Evolutionary conservation across 2,797 vertebrate species (phyloP).

Genomic region (Sebastes itinus): DNA sequence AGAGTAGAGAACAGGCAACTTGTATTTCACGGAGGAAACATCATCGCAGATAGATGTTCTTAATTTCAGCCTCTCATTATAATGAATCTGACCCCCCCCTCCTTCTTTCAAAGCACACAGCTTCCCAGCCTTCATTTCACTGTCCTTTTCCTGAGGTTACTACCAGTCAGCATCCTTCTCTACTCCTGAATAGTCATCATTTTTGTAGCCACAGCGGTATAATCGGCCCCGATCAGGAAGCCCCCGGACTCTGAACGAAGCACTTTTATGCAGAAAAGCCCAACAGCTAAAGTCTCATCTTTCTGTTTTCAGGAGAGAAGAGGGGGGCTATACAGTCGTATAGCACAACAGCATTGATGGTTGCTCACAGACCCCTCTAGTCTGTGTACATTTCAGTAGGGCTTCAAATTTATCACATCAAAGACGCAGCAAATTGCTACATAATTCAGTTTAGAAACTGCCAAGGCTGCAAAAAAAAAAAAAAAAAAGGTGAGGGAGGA

Average conservation of each 20-base stretch:
- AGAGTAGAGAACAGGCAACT: background rate
- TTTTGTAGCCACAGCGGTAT: constrained; percentile 81
- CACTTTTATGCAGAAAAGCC: constrained; percentile 80
- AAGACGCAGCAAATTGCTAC: constrained; percentile 83
- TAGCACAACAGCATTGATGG: constrained; percentile 57
- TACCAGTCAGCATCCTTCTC: constrained; percentile 83
- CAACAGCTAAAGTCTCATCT: constrained; percentile 73
- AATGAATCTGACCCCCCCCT: constrained; percentile 38
- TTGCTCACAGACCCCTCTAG: constrained; percentile 66
- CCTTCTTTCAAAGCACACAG: background rate
- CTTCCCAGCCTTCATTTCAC: constrained; percentile 64
- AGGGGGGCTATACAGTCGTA: background rate
- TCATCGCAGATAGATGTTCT: constrained; percentile 67
- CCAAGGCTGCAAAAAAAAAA: constrained; percentile 79
- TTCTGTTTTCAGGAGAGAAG: constrained; percentile 53
- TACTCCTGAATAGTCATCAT: constrained; percentile 81
- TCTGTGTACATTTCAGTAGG: constrained; percentile 72
- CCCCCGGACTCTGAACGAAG: constrained; percentile 80
- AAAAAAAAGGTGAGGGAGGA: constrained; percentile 53
- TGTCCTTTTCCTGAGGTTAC: constrained; percentile 79
- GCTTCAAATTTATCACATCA: constrained; percentile 82
- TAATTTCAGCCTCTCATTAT: constrained; percentile 64
- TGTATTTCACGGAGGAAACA: constrained; percentile 37
- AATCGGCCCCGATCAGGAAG: constrained; percentile 78
- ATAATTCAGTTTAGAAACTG: constrained; percentile 83